A percentile compares a stretch with the other conserved stretches of the same genome.
Conservation (phyloP, 2,888 invertebrate genomes). For the Agrilus biguttatus region DNA sequence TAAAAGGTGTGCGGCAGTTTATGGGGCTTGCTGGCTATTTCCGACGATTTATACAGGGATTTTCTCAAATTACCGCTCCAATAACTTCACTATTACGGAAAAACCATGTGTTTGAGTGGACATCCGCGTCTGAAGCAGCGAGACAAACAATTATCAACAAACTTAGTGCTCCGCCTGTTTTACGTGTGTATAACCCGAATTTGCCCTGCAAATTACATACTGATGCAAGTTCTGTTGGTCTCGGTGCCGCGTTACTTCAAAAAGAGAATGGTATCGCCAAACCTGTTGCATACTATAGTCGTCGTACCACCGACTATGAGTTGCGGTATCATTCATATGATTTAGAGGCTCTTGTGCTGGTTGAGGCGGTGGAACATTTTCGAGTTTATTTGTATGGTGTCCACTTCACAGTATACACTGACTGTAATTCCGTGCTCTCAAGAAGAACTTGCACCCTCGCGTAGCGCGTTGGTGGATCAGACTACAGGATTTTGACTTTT, state of each 20-base stretch:
- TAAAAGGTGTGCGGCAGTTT: too few relatives aligned
- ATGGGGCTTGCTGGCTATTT: too few relatives aligned
- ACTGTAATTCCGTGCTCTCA: conserved; percentile 6
- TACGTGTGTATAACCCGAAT: conserved; percentile 1
- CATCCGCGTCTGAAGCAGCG: not conserved
- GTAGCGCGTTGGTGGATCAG: too few relatives aligned
- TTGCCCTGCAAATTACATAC: not conserved
- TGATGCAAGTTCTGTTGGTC: conserved; percentile 1
- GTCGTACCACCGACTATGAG: conserved; percentile 5
- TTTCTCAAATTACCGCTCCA: conserved; percentile 7
- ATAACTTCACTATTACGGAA: conserved; percentile 2
- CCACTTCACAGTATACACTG: too few relatives aligned
- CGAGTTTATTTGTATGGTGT: too few relatives aligned
- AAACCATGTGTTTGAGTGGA: conserved; percentile 1
- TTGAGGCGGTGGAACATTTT: too few relatives aligned
- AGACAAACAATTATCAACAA: not conserved
- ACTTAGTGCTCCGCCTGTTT: not conserved
- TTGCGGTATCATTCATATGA: conserved; percentile 12
- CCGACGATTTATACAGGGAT: conserved; percentile 3
- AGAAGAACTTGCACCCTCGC: conserved; percentile 1
- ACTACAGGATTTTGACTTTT: not conserved
- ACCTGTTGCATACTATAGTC: not conserved
- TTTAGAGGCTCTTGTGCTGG: not conserved
- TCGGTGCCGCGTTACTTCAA: conserved; percentile 1
- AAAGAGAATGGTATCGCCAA: not conserved